Percentiles rank a stretch among this genome's conserved stretches.
These are phyloP conservation scores for Heliconius congener DNA, from an alignment of 1,140 invertebrate species.

Conservation along the genomic window DNA sequence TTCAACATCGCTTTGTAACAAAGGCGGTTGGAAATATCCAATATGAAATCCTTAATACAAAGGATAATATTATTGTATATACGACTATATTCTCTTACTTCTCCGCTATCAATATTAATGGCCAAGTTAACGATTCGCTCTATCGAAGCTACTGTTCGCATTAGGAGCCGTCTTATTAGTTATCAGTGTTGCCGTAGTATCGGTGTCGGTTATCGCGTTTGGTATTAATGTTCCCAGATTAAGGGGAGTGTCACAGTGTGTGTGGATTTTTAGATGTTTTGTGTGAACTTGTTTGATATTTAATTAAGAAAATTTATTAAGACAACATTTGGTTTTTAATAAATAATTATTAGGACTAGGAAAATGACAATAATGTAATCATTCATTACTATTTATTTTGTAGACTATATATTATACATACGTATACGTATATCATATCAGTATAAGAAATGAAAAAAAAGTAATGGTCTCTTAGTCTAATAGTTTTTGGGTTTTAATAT, in stretches of 20 bases:
- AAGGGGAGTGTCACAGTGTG: not conserved
- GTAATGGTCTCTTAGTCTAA: no score
- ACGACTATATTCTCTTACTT: not conserved
- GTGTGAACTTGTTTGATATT: not conserved
- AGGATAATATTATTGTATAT: not conserved
- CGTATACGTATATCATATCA: no score
- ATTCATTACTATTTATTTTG: no score
- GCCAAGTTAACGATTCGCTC: not conserved
- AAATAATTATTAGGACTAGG: no score
- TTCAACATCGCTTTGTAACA: constrained; percentile 3
- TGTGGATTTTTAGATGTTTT: not conserved
- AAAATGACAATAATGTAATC: no score
- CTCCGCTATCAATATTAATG: constrained; percentile 6
- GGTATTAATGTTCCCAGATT: not conserved
- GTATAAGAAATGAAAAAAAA: no score
- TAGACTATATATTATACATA: no score
- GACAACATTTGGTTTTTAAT: no score
- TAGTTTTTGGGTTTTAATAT: no score
- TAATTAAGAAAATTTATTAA: no score
- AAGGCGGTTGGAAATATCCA: not conserved
- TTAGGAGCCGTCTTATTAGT: constrained; percentile 1
- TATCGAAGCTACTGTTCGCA: not conserved
- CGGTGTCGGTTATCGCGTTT: constrained; percentile 2
- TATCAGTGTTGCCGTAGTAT: constrained; percentile 4
- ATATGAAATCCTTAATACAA: not conserved